phyloP scores from a whole-genome alignment of 2,888 invertebrate species.

The Scaptomyza caliginosa region DNA sequence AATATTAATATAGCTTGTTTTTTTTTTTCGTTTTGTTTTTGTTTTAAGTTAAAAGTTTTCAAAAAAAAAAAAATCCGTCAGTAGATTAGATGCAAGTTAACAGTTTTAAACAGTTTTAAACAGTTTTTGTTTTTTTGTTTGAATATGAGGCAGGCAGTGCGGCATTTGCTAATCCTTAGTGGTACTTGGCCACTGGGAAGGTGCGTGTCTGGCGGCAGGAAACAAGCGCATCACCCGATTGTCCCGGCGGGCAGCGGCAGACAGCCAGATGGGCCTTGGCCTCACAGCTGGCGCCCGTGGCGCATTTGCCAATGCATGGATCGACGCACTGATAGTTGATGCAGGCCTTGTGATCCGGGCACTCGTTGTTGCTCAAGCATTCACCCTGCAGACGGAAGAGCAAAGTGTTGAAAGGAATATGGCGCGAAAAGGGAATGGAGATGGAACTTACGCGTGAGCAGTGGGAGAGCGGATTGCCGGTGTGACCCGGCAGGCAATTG shows the following conservation, averaged over 20 bases:
- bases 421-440: too few species aligned
- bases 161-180: conserved; percentile 52
- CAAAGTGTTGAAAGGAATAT: too few species aligned
- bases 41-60: conserved; percentile 27
- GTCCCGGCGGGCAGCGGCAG: conserved; percentile 91
- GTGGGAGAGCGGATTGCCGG: conserved; percentile 89
- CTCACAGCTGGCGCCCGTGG: conserved; percentile 90
- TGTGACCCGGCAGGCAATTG: conserved; percentile 91
- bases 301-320: conserved; percentile 92
- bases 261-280: conserved; percentile 91
- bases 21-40: conserved; percentile 7
- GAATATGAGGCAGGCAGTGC: conserved; percentile 66
- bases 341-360: conserved; percentile 90
- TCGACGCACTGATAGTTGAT: conserved; percentile 90
- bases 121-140: not conserved
- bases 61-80: conserved; percentile 14
- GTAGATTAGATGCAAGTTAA: conserved; percentile 37
- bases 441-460: conserved; percentile 86
- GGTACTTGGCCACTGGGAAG: conserved; percentile 83
- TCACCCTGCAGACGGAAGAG: conserved; percentile 89
- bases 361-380: conserved; percentile 91
- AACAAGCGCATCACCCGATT: conserved; percentile 86
- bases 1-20: not conserved
- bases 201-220: conserved; percentile 85
- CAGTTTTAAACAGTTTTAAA: conserved; percentile 13